Evolutionary conservation across 2,888 invertebrate species (phyloP).

Genomic region (Scaptomyza caliginosa): DNA sequence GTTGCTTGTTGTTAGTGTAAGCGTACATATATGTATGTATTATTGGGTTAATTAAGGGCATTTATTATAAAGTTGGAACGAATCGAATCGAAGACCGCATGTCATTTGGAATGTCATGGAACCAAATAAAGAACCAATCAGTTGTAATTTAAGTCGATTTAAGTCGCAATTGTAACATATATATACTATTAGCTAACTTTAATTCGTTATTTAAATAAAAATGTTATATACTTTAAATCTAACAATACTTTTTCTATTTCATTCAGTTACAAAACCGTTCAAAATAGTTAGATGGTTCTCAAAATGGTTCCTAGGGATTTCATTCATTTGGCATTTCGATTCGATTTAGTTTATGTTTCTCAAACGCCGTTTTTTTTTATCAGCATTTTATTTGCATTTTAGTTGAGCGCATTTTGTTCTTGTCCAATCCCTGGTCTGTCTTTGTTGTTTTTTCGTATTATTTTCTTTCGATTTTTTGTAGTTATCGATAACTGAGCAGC

Average conservation of each 20-base stretch:
- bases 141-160: background rate
- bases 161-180: constrained; percentile 19
- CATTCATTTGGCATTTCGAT: constrained; percentile 14
- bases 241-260: background rate
- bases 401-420: constrained; percentile 56
- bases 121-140: background rate
- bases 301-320: background rate
- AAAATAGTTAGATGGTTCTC: background rate
- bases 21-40: background rate
- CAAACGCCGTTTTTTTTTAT: constrained; percentile 11
- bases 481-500: constrained; percentile 33
- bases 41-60: background rate
- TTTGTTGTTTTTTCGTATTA: constrained; percentile 5
- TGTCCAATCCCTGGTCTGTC: constrained; percentile 24
- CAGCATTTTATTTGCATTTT: constrained; percentile 22
- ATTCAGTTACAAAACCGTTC: background rate
- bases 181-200: background rate
- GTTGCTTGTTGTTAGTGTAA: constrained; percentile 5
- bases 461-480: constrained; percentile 29
- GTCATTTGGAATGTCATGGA: background rate
- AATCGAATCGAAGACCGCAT: constrained; percentile 15
- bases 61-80: constrained; percentile 2
- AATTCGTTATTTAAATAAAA: constrained; percentile 25
- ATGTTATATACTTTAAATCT: background rate
- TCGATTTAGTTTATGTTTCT: constrained; percentile 16